Base-by-base conservation (phyloP, 2,113 vertebrate genomes). In the Aegotheles bennettii region DNA sequence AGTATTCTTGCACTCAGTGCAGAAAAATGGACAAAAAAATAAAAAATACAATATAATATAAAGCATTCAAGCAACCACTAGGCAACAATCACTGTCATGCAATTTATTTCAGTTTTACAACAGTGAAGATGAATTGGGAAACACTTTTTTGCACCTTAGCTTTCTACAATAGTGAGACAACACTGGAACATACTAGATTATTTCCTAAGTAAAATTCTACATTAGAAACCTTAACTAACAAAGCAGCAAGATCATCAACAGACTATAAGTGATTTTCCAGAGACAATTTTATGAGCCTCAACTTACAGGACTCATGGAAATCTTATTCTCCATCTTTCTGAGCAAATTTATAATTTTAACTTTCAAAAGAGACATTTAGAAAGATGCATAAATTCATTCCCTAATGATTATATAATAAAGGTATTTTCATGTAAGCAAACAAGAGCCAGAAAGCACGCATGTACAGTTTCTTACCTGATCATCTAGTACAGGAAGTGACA, bases 401-500 rank as follows among this genome's bases (percentile, higher is more conserved):
- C 21, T 76, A 74, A 42, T 47, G 40, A 65, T 15, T 42, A 42
- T 7, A 17, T 47, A 79, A 13, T 42, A 67, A 48, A 83, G 35
- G 11, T 54, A 21, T 51, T 86, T 71, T 59, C 29, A 73, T 13
- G 53, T 16, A 53, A 28, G 23, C 10, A 24, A 77, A 73, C 19
- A 64, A 78, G 50, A 59, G 28, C 20, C 14, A 10, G 63, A 79
- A 79, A 64, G 60, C 59, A 78, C 73, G 18, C 48, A 76, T 1
- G 1, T 57, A 20, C 35, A 64, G 38, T 68, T 93, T 95, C 97
- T 98, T 98, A 99, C 99, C 99, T 99, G 97, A 89, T 98, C 98
- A 94, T 99, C 99, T 91, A 98, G 97, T 88, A 99, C 97, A 2
- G 99, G 99, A 60, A 99, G 99, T 0, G 99, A 99, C 86, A 99